Evolutionary conservation across 1,140 invertebrate genomes (phyloP).

Genomic region (Drosophila miranda): DNA sequence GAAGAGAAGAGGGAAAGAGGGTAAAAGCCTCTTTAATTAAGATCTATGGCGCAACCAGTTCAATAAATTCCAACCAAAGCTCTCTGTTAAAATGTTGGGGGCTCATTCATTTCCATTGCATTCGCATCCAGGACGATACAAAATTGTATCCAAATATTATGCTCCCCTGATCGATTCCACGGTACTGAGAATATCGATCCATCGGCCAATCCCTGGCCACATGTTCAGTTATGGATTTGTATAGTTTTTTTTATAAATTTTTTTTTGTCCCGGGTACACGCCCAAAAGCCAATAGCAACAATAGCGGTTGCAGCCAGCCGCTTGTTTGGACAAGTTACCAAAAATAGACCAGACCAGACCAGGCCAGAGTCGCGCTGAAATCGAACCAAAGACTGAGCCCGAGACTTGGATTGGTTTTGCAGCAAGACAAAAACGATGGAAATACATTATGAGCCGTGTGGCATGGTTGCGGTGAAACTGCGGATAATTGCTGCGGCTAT

Average conservation of each 20-base stretch:
- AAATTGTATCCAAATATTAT: no score
- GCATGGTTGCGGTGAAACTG: constrained; percentile 45
- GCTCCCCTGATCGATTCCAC: constrained; percentile 6
- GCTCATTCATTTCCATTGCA: no score
- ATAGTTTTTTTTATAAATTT: constrained; percentile 39
- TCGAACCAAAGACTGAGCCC: constrained; percentile 28
- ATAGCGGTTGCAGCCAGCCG: constrained; percentile 32
- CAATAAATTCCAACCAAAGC: no score
- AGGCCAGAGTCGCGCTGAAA: constrained; percentile 16
- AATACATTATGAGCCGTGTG: constrained; percentile 27
- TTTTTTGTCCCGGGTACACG: constrained; percentile 40
- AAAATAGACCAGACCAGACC: constrained; percentile 64
- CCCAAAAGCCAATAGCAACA: constrained; percentile 55
- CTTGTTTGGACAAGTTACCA: constrained; percentile 75
- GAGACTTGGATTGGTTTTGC: constrained; percentile 21
- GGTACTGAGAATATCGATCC: constrained; percentile 1
- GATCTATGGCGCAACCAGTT: no score
- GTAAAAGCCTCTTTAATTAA: no score
- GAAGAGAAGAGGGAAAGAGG: no score
- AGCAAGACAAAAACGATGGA: constrained; percentile 9
- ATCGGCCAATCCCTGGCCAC: constrained; percentile 18
- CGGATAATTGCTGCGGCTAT: constrained; percentile 53
- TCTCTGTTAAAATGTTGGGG: no score
- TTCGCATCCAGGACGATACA: no score
- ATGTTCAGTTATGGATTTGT: constrained; percentile 62